Percentiles rank a stretch among this genome's conserved stretches.
Conservation (phyloP, 1,140 invertebrate genomes). For the Mesaphorura yosii region DNA sequence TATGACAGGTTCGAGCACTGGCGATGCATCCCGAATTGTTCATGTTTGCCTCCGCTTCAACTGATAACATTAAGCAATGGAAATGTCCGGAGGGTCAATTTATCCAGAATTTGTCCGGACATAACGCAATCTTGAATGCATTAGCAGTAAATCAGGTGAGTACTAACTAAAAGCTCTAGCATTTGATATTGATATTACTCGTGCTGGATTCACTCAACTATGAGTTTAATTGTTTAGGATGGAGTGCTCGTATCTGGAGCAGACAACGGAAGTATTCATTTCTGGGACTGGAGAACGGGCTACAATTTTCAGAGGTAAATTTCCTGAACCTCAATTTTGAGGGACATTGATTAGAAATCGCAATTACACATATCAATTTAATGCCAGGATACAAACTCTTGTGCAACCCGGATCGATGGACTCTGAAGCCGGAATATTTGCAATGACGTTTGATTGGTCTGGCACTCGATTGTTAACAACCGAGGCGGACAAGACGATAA, state of each 20-base stretch:
- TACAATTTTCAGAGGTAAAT: slow-evolving; percentile 87
- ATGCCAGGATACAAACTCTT: slow-evolving; percentile 51
- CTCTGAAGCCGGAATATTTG: slow-evolving; percentile 93
- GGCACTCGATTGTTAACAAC: slow-evolving; percentile 86
- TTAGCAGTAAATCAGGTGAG: slow-evolving; percentile 68
- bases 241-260: slow-evolving; percentile 94
- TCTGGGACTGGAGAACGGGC: slow-evolving; percentile 98
- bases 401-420: slow-evolving; percentile 99
- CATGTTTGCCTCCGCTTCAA: slow-evolving; percentile 94
- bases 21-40: slow-evolving; percentile 41
- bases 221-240: slow-evolving; percentile 41
- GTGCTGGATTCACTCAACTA: not conserved
- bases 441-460: slow-evolving; percentile 87
- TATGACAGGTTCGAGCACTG: slow-evolving; percentile 39
- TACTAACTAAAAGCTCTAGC: not conserved
- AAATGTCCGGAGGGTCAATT: slow-evolving; percentile 97
- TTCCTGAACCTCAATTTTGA: not conserved
- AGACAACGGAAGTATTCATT: slow-evolving; percentile 95
- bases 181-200: not conserved
- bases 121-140: slow-evolving; percentile 96
- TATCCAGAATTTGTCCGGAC: slow-evolving; percentile 92
- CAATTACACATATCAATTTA: not conserved
- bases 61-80: slow-evolving; percentile 99
- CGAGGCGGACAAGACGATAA: slow-evolving; percentile 98
- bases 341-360: not conserved